Percentiles rank a stretch among this genome's conserved stretches.
Conservation (phyloP, 2,888 invertebrate genomes). For the Mythimna vitellina region DNA sequence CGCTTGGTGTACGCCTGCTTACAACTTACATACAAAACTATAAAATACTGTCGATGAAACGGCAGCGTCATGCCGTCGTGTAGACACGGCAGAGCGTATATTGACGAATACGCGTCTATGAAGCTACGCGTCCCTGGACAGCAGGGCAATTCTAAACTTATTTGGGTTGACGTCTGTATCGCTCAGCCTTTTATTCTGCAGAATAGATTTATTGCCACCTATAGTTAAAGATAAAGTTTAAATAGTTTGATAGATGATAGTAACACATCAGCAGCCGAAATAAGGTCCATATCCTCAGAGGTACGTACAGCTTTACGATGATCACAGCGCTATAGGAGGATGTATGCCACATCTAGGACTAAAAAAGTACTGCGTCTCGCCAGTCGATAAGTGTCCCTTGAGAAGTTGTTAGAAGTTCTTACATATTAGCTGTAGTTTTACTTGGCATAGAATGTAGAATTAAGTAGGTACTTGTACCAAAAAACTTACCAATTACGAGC, state of each 20-base stretch:
- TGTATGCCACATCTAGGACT: background rate
- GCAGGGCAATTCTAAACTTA: background rate
- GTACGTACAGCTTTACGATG: background rate
- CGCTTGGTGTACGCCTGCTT: too few species aligned
- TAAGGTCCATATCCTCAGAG: background rate
- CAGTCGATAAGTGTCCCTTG: background rate
- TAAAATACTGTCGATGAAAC: too few species aligned
- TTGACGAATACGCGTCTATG: too few species aligned
- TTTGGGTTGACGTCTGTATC: background rate
- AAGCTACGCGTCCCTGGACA: too few species aligned
- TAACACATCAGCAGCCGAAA: background rate
- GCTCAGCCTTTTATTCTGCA: background rate
- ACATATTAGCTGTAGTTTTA: background rate
- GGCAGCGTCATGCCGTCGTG: too few species aligned
- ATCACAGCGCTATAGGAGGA: background rate
- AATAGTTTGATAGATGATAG: background rate
- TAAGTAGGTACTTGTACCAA: background rate
- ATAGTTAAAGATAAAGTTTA: background rate
- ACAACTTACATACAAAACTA: too few species aligned
- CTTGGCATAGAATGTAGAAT: background rate
- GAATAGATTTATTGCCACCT: too few species aligned
- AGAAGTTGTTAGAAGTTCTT: background rate
- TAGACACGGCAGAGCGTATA: too few species aligned
- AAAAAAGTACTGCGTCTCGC: background rate
- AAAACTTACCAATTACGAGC: background rate